Percentiles rank a stretch among this genome's conserved stretches.
These are phyloP conservation scores for Sebastes taczanowskii DNA, from an alignment of 2,797 vertebrate species.

Conservation along the genomic window DNA sequence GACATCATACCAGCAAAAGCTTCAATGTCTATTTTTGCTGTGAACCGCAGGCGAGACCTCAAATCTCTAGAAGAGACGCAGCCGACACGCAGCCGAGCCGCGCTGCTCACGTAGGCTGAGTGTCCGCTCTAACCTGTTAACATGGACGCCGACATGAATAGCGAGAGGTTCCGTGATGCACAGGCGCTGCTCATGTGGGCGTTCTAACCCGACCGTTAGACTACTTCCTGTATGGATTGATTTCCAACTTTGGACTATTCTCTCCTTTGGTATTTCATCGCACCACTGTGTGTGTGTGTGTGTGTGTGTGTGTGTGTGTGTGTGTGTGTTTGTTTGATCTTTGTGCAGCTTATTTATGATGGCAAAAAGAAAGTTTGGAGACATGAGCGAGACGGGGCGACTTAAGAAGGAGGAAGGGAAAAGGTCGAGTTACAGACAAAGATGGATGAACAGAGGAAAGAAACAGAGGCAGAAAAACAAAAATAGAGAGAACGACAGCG, in stretches of 20 bases:
- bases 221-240: neutral
- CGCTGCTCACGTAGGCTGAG: too few relatives aligned
- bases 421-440: constrained; percentile 26
- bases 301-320: too few relatives aligned
- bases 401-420: constrained; percentile 7
- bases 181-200: too few relatives aligned
- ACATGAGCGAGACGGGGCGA: constrained; percentile 5
- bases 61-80: too few relatives aligned
- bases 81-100: too few relatives aligned
- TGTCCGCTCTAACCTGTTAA: too few relatives aligned
- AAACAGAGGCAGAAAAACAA: constrained; percentile 22
- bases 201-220: too few relatives aligned
- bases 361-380: constrained; percentile 11
- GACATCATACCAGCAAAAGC: too few relatives aligned
- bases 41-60: too few relatives aligned
- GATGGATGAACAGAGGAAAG: constrained; percentile 21
- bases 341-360: neutral
- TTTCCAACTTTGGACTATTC: neutral
- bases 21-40: too few relatives aligned
- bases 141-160: too few relatives aligned
- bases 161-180: too few relatives aligned
- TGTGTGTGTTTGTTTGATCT: constrained; percentile 23
- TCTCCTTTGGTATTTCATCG: neutral
- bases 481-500: constrained; percentile 37
- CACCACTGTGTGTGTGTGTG: neutral